phyloP scores from a whole-genome alignment of 2,113 vertebrate genomes.

The Neolamprologus devosi region DNA sequence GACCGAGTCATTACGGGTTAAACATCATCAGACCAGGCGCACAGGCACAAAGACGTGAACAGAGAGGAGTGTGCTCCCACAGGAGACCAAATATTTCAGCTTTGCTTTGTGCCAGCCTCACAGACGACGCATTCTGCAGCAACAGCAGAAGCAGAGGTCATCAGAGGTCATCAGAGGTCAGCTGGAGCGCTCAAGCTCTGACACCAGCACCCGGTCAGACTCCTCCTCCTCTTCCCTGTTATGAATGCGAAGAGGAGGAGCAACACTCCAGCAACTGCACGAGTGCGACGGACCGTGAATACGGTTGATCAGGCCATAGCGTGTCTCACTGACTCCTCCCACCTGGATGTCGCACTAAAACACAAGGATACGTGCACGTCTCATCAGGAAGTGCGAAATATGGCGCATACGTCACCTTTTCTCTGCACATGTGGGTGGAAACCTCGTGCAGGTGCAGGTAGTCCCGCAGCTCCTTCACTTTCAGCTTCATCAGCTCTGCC shows the following conservation, averaged over 20 bases:
- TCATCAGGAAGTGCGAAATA: not conserved
- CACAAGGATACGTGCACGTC: not conserved
- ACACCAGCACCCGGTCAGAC: not conserved
- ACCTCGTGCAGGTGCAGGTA: constrained; percentile 88
- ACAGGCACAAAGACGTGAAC: not conserved
- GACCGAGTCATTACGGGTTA: not conserved
- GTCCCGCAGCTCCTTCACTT: constrained; percentile 93
- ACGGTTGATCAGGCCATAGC: not conserved
- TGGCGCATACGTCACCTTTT: constrained; percentile 67
- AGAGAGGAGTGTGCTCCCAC: not conserved
- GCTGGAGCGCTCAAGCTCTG: not conserved
- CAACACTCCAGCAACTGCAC: not conserved
- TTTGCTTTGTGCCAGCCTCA: not conserved
- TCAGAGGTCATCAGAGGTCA: not conserved
- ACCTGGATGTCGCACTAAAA: not conserved
- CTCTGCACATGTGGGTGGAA: constrained; percentile 86
- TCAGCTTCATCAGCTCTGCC: constrained; percentile 91
- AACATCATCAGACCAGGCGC: not conserved
- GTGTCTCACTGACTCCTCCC: not conserved
- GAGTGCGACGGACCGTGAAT: not conserved
- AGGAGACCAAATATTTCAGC: not conserved
- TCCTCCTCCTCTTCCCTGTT: not conserved
- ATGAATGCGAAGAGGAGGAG: not conserved
- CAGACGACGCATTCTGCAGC: not conserved
- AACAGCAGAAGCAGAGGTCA: not conserved